phyloP scores from a whole-genome alignment of 2,888 invertebrate species.

The Troides helena region DNA sequence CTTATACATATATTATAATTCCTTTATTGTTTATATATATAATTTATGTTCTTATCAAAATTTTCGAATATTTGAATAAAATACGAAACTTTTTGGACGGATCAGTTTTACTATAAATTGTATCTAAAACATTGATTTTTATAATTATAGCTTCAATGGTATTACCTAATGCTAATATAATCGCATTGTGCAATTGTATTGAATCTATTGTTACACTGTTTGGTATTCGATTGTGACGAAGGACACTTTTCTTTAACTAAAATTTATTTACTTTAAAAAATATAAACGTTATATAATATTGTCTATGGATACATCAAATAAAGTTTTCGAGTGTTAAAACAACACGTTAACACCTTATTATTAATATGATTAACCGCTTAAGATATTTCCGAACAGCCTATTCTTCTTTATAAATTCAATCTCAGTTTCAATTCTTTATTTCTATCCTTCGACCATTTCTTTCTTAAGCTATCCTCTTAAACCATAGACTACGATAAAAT shows the following conservation, averaged over 20 bases:
- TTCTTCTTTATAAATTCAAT: too few relatives aligned
- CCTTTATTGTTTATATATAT: slow-evolving; percentile 9
- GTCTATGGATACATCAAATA: neutral
- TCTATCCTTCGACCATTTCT: too few relatives aligned
- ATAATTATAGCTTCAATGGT: slow-evolving; percentile 10
- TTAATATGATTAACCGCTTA: too few relatives aligned
- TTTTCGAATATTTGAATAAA: slow-evolving; percentile 5
- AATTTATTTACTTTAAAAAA: neutral
- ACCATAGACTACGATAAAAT: neutral
- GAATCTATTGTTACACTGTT: slow-evolving; percentile 6
- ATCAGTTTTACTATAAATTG: slow-evolving; percentile 13
- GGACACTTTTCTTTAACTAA: neutral
- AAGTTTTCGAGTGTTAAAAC: neutral
- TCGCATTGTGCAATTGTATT: slow-evolving; percentile 26
- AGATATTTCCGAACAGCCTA: too few relatives aligned
- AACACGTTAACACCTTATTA: neutral
- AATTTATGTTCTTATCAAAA: neutral
- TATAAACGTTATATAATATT: neutral
- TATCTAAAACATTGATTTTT: slow-evolving; percentile 15
- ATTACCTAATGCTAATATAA: slow-evolving; percentile 16
- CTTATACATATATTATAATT: slow-evolving; percentile 27
- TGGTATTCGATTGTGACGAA: slow-evolving; percentile 15
- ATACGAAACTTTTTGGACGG: slow-evolving; percentile 25
- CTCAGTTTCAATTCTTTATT: too few relatives aligned
- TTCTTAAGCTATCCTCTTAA: neutral